Evolutionary conservation across 1,140 invertebrate species (phyloP).

Genomic region (Zaprionus nigranus): DNA sequence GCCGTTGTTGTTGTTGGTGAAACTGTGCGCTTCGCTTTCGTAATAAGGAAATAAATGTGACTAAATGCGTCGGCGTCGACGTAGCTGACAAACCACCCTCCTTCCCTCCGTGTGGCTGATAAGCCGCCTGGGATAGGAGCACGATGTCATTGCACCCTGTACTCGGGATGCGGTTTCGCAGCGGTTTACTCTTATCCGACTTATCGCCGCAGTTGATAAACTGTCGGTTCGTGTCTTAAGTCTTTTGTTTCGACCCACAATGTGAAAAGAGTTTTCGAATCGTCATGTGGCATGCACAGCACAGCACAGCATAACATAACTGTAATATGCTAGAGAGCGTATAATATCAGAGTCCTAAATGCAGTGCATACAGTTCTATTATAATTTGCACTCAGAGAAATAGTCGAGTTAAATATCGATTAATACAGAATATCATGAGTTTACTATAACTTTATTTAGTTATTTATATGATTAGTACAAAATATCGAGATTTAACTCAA

Average conservation of each 20-base stretch:
- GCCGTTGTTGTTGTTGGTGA: constrained; percentile 21
- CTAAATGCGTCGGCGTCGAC: constrained; percentile 70
- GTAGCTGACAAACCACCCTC: background rate
- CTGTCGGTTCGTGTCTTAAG: constrained; percentile 47
- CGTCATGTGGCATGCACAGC: constrained; percentile 1
- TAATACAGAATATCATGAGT: too few relatives aligned
- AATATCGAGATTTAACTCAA: too few relatives aligned
- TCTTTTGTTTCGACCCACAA: constrained; percentile 23
- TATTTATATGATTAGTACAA: too few relatives aligned
- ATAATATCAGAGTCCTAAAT: constrained; percentile 13
- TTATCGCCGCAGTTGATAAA: constrained; percentile 41
- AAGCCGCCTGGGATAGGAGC: constrained; percentile 37
- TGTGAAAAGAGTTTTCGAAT: constrained; percentile 17
- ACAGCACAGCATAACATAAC: constrained; percentile 8
- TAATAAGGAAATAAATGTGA: constrained; percentile 76
- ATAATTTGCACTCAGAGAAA: background rate
- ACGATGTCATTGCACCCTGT: constrained; percentile 53
- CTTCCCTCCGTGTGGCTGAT: constrained; percentile 15
- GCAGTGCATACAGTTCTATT: constrained; percentile 13
- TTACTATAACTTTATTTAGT: too few relatives aligned
- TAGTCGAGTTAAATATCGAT: background rate
- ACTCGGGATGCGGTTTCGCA: constrained; percentile 37
- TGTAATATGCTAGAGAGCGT: background rate
- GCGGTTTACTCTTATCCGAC: constrained; percentile 29
- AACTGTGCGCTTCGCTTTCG: constrained; percentile 45